Percentiles rank a stretch among this genome's conserved stretches.
Conservation (phyloP, 1,140 invertebrate genomes). For the Drosophila auraria region DNA sequence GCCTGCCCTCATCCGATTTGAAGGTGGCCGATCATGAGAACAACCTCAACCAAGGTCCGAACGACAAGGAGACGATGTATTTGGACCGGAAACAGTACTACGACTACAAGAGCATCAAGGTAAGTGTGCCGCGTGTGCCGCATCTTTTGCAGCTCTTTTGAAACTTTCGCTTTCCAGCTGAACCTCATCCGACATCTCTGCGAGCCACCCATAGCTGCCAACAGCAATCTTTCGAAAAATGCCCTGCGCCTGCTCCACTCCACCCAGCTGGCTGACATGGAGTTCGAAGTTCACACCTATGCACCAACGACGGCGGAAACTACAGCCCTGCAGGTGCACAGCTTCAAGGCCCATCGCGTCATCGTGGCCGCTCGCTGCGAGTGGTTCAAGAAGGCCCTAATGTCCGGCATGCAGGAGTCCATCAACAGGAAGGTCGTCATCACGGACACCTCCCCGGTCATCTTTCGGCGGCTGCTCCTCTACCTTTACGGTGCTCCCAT, state of each 20-base stretch:
- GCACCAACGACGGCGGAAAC: not conserved
- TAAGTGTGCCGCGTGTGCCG: slow-evolving; percentile 6
- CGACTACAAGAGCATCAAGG: slow-evolving; percentile 81
- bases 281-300: slow-evolving; percentile 87
- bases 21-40: slow-evolving; percentile 68
- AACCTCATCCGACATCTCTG: slow-evolving; percentile 88
- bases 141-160: too few relatives aligned
- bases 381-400: slow-evolving; percentile 89
- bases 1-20: slow-evolving; percentile 41
- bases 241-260: slow-evolving; percentile 86
- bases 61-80: slow-evolving; percentile 27
- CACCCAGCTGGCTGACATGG: slow-evolving; percentile 87
- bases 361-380: slow-evolving; percentile 89
- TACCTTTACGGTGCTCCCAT: slow-evolving; percentile 89
- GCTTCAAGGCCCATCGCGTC: slow-evolving; percentile 88
- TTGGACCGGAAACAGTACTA: slow-evolving; percentile 54
- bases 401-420: slow-evolving; percentile 90
- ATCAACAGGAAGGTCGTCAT: slow-evolving; percentile 90
- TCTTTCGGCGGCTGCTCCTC: slow-evolving; percentile 88
- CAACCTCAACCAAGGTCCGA: slow-evolving; percentile 48
- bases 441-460: slow-evolving; percentile 88
- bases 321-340: slow-evolving; percentile 61
- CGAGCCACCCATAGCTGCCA: slow-evolving; percentile 86
- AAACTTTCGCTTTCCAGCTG: slow-evolving; percentile 84
- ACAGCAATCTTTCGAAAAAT: slow-evolving; percentile 87